phyloP scores from a whole-genome alignment of 2,113 vertebrate species.

The Sorex fumeus region DNA sequence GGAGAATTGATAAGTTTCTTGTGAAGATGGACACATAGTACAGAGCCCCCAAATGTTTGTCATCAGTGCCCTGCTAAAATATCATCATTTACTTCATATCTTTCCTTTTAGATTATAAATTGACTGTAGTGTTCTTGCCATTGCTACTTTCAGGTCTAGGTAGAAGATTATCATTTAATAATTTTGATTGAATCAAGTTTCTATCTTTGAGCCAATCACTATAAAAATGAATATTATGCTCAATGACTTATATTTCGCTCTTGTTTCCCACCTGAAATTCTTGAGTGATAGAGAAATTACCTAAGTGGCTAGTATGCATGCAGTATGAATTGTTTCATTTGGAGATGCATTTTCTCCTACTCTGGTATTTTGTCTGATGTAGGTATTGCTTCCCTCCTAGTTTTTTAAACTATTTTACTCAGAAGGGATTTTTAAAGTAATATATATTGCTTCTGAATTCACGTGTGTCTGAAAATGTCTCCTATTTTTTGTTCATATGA shows the following conservation, averaged over 20 bases:
- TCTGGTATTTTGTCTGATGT: not conserved
- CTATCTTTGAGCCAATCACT: not conserved
- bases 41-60: not conserved
- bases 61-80: not conserved
- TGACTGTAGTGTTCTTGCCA: not conserved
- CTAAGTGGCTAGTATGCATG: not conserved
- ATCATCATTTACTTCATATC: not conserved
- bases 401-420: not conserved
- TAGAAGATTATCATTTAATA: not conserved
- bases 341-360: not conserved
- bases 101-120: not conserved
- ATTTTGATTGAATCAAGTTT: not conserved
- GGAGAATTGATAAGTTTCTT: slow-evolving; percentile 13
- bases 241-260: not conserved
- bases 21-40: not conserved
- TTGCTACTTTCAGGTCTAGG: not conserved
- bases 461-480: not conserved
- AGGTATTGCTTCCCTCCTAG: not conserved
- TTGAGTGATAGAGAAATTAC: not conserved
- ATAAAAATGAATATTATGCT: not conserved
- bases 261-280: not conserved
- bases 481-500: not conserved
- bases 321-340: not conserved
- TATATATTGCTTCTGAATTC: not conserved
- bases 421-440: not conserved